These are phyloP conservation scores for Folsomia candida DNA, from an alignment of 2,888 invertebrate species.

Conservation along the genomic window DNA sequence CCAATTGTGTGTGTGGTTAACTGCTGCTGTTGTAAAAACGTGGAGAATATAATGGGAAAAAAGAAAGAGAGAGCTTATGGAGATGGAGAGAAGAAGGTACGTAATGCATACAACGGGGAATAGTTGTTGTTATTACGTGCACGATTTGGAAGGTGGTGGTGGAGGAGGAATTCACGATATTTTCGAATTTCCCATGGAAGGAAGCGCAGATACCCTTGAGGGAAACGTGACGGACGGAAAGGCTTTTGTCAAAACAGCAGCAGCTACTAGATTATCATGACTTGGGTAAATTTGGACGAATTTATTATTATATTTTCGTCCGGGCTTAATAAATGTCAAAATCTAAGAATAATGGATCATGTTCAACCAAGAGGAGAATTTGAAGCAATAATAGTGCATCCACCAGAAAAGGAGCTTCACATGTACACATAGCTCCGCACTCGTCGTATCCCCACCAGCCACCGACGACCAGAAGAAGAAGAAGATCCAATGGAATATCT, in stretches of 20 bases:
- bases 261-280: constrained; percentile 20
- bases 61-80: too few species aligned
- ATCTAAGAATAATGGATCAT: constrained; percentile 21
- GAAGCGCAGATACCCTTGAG: constrained; percentile 10
- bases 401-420: too few species aligned
- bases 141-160: neutral
- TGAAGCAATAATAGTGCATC: neutral
- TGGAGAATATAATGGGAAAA: too few species aligned
- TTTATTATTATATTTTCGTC: constrained; percentile 20
- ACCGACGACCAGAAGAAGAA: too few species aligned
- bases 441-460: too few species aligned
- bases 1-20: too few species aligned
- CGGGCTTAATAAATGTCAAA: constrained; percentile 23
- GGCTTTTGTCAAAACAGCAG: constrained; percentile 12
- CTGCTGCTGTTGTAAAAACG: too few species aligned
- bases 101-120: too few species aligned
- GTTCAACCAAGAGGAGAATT: constrained; percentile 4
- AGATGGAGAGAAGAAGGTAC: too few species aligned
- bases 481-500: neutral
- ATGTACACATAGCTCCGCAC: too few species aligned
- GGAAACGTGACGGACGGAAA: constrained; percentile 16
- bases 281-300: constrained; percentile 21
- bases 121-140: neutral
- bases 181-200: neutral
- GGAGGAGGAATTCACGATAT: neutral